These are phyloP conservation scores for Chloromyia formosa DNA, from an alignment of 2,888 invertebrate genomes.

Conservation along the genomic window DNA sequence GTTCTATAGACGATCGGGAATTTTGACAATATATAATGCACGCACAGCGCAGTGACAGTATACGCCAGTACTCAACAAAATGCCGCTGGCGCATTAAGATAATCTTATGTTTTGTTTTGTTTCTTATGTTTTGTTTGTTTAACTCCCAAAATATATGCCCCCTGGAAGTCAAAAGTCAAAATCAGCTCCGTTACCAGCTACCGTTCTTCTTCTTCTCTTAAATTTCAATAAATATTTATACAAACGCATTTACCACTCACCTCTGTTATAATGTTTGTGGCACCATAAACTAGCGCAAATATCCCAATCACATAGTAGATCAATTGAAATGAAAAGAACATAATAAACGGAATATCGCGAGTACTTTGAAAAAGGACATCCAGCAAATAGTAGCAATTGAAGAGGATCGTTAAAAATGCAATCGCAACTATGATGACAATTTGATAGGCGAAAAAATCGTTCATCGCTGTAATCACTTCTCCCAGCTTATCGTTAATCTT, in stretches of 20 bases:
- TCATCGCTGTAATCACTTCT: constrained; percentile 43
- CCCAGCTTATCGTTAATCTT: constrained; percentile 45
- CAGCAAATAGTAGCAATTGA: constrained; percentile 48
- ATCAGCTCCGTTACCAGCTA: no score
- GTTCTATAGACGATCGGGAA: no score
- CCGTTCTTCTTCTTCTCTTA: no score
- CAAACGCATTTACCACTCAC: neutral
- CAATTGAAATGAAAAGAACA: constrained; percentile 18
- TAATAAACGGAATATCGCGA: neutral
- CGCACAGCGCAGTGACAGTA: no score
- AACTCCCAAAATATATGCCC: no score
- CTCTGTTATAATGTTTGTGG: neutral
- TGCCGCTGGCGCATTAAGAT: no score
- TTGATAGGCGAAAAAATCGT: constrained; percentile 47
- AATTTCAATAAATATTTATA: no score
- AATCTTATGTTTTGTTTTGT: no score
- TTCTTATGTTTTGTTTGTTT: no score
- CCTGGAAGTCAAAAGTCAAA: no score
- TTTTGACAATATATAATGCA: no score
- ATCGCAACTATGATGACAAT: constrained; percentile 46
- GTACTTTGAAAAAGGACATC: constrained; percentile 9
- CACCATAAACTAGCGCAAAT: neutral
- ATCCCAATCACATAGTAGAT: constrained; percentile 13
- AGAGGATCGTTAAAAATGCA: constrained; percentile 47
- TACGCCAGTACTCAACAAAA: no score